Evolutionary conservation across 2,888 invertebrate species (phyloP).

Genomic region (Hipparchia semele): DNA sequence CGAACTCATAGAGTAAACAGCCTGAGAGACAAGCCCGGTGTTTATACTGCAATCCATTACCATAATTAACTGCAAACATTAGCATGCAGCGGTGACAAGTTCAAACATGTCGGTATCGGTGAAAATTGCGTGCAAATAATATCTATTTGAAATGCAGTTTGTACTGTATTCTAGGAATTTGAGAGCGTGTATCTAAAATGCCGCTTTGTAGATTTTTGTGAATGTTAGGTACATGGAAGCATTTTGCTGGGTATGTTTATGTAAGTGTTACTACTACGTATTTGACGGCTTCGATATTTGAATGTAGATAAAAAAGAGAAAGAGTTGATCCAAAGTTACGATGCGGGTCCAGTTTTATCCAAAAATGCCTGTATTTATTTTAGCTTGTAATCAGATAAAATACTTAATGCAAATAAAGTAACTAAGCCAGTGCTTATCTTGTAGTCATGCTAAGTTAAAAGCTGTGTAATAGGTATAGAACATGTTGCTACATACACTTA

Average conservation of each 20-base stretch:
- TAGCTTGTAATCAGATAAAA: too few relatives aligned
- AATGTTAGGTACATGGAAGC: neutral
- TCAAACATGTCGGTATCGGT: constrained; percentile 65
- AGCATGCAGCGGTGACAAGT: constrained; percentile 63
- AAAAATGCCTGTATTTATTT: too few relatives aligned
- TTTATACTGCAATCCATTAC: constrained; percentile 67
- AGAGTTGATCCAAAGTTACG: too few relatives aligned
- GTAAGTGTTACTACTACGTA: too few relatives aligned
- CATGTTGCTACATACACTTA: too few relatives aligned
- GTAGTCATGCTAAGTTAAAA: too few relatives aligned
- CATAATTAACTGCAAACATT: constrained; percentile 76
- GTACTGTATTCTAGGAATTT: constrained; percentile 30
- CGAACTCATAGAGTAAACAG: constrained; percentile 51
- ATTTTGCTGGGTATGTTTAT: constrained; percentile 4
- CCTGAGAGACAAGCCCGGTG: constrained; percentile 45
- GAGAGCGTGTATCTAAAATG: constrained; percentile 23
- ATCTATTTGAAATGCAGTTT: constrained; percentile 42
- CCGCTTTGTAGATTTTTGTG: constrained; percentile 18
- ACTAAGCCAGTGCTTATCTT: too few relatives aligned
- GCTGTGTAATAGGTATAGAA: too few relatives aligned
- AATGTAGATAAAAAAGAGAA: too few relatives aligned
- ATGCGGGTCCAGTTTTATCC: too few relatives aligned
- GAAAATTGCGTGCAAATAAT: constrained; percentile 68
- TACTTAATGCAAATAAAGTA: too few relatives aligned
- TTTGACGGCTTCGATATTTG: too few relatives aligned